A percentile compares a stretch with the other conserved stretches of the same genome.
phyloP scores from a whole-genome alignment of 2,113 vertebrate genomes.

The Pleuronectes platessa region DNA sequence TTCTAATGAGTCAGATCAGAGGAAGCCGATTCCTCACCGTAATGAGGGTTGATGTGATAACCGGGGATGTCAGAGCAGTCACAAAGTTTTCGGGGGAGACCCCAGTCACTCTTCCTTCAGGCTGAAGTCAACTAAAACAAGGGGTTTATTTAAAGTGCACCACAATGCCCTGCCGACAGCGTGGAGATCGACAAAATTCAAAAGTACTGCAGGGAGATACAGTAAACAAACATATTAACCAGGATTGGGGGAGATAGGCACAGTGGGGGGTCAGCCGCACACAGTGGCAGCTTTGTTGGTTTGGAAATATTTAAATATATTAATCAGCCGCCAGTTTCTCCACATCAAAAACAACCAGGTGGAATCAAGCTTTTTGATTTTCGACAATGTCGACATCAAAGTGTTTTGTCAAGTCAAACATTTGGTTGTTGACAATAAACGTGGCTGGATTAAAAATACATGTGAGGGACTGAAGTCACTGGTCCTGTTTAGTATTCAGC shows the following conservation, averaged over 20 bases:
- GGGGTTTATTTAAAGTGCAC: constrained; percentile 36
- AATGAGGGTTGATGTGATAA: constrained; percentile 74
- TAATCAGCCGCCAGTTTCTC: constrained; percentile 28
- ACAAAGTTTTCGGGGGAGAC: constrained; percentile 43
- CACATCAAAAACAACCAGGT: constrained; percentile 39
- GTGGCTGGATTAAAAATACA: constrained; percentile 43
- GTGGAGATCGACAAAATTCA: constrained; percentile 59
- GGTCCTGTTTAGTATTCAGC: constrained; percentile 53
- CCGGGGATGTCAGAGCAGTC: constrained; percentile 41
- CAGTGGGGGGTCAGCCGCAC: constrained; percentile 40
- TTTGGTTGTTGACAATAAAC: constrained; percentile 34
- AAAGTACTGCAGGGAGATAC: constrained; percentile 49
- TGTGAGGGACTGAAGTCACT: constrained; percentile 17
- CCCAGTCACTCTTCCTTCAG: constrained; percentile 32
- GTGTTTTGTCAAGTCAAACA: constrained; percentile 49
- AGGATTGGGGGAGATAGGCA: constrained; percentile 44
- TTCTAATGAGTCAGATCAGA: constrained; percentile 71
- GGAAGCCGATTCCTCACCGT: constrained; percentile 62
- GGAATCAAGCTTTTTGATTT: constrained; percentile 42
- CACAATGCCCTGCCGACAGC: constrained; percentile 29
- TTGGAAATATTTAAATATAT: constrained; percentile 56
- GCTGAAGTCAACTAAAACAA: constrained; percentile 49
- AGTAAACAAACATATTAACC: constrained; percentile 65
- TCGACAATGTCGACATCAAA: constrained; percentile 33
- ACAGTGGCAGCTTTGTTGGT: constrained; percentile 44